A percentile compares a stretch with the other conserved stretches of the same genome.
Evolutionary conservation across 1,140 invertebrate genomes (phyloP).

Genomic region (Drosophila kikkawai): DNA sequence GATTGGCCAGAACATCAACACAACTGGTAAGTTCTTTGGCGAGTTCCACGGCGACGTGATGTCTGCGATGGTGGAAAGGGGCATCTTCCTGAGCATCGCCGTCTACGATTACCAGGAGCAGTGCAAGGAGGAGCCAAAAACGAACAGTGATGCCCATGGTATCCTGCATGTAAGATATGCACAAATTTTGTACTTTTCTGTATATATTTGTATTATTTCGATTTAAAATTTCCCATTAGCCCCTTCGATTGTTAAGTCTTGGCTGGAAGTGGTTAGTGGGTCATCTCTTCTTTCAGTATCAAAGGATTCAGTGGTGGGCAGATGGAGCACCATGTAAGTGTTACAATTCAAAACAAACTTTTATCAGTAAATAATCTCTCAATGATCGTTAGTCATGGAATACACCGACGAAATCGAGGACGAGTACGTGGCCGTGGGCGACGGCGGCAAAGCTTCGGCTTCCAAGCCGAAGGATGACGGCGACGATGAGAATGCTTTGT

Average conservation of each 20-base stretch:
- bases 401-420: conserved; percentile 77
- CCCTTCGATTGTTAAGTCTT: conserved; percentile 61
- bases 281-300: conserved; percentile 72
- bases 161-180: conserved; percentile 66
- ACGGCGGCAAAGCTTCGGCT: conserved; percentile 72
- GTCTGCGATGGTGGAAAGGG: conserved; percentile 90
- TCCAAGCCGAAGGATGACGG: conserved; percentile 74
- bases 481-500: conserved; percentile 83
- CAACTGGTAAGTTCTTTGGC: conserved; percentile 94
- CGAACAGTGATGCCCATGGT: conserved; percentile 53
- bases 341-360: neutral
- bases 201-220: neutral
- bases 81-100: conserved; percentile 91
- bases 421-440: conserved; percentile 66
- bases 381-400: conserved; percentile 62
- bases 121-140: conserved; percentile 85
- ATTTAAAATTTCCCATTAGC: conserved; percentile 41
- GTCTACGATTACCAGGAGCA: conserved; percentile 95
- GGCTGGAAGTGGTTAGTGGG: conserved; percentile 74
- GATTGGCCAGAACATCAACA: conserved; percentile 88
- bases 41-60: conserved; percentile 92
- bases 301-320: conserved; percentile 76
- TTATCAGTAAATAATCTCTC: neutral
- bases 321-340: conserved; percentile 84
- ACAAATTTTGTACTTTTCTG: neutral